These are phyloP conservation scores for Galago senegalensis DNA, from an alignment of 2,797 vertebrate genomes.

Conservation along the genomic window DNA sequence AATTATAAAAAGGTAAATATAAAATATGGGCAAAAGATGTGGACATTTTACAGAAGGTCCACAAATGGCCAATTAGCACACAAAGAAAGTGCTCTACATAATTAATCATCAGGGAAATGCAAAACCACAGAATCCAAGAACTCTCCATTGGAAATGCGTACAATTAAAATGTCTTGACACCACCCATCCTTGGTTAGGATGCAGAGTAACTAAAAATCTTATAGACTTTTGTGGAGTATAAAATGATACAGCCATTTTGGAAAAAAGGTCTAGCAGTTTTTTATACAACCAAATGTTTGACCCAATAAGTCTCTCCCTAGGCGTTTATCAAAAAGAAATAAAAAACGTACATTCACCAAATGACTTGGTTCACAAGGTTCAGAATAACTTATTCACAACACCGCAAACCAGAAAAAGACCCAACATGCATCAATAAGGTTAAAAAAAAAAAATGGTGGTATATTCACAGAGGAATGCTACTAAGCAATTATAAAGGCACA, in stretches of 20 bases:
- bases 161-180: conserved; percentile 12
- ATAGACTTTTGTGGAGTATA: neutral
- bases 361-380: neutral
- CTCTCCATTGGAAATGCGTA: neutral
- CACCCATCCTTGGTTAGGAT: neutral
- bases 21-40: neutral
- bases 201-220: neutral
- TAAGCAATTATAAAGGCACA: conserved; percentile 22
- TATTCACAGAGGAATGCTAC: neutral
- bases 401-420: conserved; percentile 7
- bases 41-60: neutral
- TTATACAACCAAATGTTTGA: neutral
- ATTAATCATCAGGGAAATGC: neutral
- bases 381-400: conserved; percentile 22
- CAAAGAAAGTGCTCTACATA: neutral
- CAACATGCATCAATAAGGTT: neutral
- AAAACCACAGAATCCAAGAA: conserved; percentile 11
- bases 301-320: neutral
- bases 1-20: conserved; percentile 32
- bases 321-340: conserved; percentile 3
- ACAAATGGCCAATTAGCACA: neutral
- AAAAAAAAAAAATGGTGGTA: neutral
- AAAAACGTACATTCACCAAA: neutral
- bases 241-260: neutral
- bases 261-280: neutral